Conservation (phyloP, 1,140 invertebrate species). For the Orchestia grillus region DNA sequence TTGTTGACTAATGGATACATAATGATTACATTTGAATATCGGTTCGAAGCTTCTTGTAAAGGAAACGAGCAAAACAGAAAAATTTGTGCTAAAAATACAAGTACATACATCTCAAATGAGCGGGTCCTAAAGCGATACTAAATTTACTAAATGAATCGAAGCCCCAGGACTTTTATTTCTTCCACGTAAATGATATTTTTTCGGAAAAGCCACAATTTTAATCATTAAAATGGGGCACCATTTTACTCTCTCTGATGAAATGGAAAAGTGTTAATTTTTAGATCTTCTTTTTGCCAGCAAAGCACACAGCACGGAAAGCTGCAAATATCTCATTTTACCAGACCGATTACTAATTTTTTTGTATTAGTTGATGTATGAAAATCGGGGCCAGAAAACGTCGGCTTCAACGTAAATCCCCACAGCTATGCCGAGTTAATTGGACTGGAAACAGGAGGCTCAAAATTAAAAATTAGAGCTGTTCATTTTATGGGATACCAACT, state of each 20-base stretch:
- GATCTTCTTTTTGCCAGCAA: neutral
- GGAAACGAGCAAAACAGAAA: no score
- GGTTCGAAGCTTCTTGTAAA: no score
- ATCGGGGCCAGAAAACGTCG: neutral
- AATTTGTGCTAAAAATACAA: no score
- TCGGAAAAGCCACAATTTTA: neutral
- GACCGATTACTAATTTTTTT: neutral
- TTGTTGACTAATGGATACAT: no score
- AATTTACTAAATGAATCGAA: no score
- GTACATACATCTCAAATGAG: no score
- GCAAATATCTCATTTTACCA: neutral
- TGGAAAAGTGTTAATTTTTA: neutral
- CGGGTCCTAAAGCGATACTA: no score
- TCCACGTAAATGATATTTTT: no score
- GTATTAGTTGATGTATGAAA: neutral
- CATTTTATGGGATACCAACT: neutral
- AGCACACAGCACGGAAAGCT: neutral
- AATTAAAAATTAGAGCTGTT: neutral
- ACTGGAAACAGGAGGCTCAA: neutral
- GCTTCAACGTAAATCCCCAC: neutral
- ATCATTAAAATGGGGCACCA: neutral
- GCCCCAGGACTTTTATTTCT: no score
- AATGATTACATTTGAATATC: no score
- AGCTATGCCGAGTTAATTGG: slow-evolving; percentile 45
- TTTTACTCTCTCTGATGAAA: neutral